Conservation (phyloP, 2,888 invertebrate genomes). For the Heliconius aoede region DNA sequence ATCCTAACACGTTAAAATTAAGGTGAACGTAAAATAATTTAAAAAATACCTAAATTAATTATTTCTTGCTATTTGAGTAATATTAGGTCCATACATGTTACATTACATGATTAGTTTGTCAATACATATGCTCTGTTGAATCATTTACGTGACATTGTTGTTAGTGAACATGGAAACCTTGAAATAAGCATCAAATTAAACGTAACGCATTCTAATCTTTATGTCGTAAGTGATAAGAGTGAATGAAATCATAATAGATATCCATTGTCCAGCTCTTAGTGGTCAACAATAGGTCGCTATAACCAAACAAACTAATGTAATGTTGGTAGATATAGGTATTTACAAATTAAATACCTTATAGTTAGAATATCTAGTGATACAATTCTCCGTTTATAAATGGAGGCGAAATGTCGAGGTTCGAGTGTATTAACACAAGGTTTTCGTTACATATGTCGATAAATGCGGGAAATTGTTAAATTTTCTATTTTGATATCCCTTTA, state of each 20-base stretch:
- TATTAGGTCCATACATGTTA: neutral
- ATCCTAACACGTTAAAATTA: no score
- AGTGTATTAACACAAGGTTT: no score
- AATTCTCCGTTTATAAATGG: neutral
- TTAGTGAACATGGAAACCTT: constrained; percentile 33
- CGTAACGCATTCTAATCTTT: constrained; percentile 27
- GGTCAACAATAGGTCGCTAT: constrained; percentile 40
- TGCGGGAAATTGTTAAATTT: no score
- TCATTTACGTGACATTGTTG: constrained; percentile 38
- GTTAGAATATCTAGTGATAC: neutral
- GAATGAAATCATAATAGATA: constrained; percentile 21
- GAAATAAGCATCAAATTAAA: constrained; percentile 29
- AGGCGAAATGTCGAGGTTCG: neutral
- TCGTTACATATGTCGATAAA: no score
- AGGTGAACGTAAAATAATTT: no score
- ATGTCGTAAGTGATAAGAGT: constrained; percentile 1
- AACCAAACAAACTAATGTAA: neutral
- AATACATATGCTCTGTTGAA: constrained; percentile 31
- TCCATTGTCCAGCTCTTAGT: constrained; percentile 35
- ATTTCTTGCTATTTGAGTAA: neutral
- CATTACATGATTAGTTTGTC: neutral
- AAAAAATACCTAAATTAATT: neutral
- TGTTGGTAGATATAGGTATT: neutral
- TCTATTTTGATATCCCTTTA: no score
- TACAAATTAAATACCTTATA: neutral